A percentile compares a stretch with the other conserved stretches of the same genome.
phyloP scores from a whole-genome alignment of 2,113 vertebrate genomes.

The Ictalurus furcatus region DNA sequence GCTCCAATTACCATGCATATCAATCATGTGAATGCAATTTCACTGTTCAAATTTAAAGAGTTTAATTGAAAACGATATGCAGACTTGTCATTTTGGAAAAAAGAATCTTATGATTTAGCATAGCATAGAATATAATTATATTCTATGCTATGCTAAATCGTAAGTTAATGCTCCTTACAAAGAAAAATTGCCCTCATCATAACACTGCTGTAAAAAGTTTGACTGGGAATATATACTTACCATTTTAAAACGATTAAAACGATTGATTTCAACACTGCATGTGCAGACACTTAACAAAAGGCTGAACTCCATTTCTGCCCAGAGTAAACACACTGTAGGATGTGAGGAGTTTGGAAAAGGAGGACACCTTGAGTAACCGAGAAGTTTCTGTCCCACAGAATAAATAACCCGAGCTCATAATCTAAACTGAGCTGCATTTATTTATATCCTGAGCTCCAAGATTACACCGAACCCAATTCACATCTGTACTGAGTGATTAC shows the following conservation, averaged over 20 bases:
- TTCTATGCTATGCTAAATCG: not conserved
- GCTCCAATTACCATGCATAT: too few species aligned
- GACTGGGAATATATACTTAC: not conserved
- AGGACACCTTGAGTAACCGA: not conserved
- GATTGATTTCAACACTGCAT: not conserved
- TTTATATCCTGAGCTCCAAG: not conserved
- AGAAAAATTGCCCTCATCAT: not conserved
- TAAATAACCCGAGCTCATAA: not conserved
- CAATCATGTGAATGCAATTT: too few species aligned
- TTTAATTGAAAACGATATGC: too few species aligned
- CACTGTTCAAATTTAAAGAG: too few species aligned
- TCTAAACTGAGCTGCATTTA: not conserved
- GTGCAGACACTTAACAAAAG: not conserved
- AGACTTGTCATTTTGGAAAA: too few species aligned
- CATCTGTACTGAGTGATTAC: conserved; percentile 64
- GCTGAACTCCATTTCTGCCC: not conserved
- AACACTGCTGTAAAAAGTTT: not conserved
- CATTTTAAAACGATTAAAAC: not conserved
- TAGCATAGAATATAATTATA: too few species aligned
- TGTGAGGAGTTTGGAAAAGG: not conserved
- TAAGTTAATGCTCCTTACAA: not conserved
- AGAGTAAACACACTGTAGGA: not conserved
- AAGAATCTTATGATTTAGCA: too few species aligned
- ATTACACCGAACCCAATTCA: not conserved
- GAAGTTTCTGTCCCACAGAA: not conserved